A percentile compares a stretch with the other conserved stretches of the same genome.
These are phyloP conservation scores for Microctonus brassicae DNA, from an alignment of 2,888 invertebrate genomes.

Conservation along the genomic window DNA sequence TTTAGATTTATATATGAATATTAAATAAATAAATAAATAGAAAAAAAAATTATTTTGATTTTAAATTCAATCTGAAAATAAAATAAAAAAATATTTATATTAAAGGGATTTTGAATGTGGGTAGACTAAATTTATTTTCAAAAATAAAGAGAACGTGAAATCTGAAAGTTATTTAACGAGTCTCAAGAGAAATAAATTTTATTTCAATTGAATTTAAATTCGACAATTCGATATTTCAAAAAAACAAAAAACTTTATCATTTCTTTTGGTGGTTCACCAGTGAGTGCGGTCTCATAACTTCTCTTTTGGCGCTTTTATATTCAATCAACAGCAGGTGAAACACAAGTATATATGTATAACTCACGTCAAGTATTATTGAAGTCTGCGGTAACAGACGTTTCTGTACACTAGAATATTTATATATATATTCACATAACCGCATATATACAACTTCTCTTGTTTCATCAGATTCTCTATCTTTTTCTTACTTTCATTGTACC, in stretches of 20 bases:
- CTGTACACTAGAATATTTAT: constrained; percentile 18
- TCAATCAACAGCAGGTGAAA: constrained; percentile 26
- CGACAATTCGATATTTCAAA: constrained; percentile 13
- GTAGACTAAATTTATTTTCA: not conserved
- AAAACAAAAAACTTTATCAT: constrained; percentile 5
- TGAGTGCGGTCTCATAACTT: constrained; percentile 25
- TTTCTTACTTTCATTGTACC: not conserved
- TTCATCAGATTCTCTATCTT: not conserved
- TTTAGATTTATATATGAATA: not conserved
- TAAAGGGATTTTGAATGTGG: too few species aligned
- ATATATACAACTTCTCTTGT: constrained; percentile 18
- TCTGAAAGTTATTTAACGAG: not conserved
- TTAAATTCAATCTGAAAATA: not conserved
- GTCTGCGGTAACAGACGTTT: constrained; percentile 26
- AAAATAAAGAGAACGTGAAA: not conserved
- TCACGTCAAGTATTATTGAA: constrained; percentile 25
- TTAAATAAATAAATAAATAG: not conserved
- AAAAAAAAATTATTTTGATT: not conserved
- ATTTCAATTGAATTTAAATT: not conserved
- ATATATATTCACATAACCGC: constrained; percentile 5
- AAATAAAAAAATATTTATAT: not conserved
- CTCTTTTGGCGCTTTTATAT: constrained; percentile 21
- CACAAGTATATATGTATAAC: not conserved
- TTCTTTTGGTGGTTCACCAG: constrained; percentile 2
- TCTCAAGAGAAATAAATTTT: constrained; percentile 5